A percentile compares a stretch with the other conserved stretches of the same genome.
phyloP scores from a whole-genome alignment of 2,888 invertebrate species.

The Alentia gelatinosa region DNA sequence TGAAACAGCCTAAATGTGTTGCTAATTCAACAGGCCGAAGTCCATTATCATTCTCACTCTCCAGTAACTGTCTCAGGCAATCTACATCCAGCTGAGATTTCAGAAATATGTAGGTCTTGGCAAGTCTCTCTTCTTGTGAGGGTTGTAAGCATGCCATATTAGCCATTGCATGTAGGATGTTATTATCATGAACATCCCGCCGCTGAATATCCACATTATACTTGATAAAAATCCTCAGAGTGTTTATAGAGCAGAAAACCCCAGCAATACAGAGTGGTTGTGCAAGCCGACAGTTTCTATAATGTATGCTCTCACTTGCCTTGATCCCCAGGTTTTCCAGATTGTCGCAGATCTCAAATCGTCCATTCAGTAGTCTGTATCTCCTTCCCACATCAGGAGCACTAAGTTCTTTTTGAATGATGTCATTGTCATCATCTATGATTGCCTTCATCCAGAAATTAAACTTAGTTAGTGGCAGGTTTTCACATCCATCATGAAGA shows the following conservation, averaged over 20 bases:
- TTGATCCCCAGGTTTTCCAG: background rate
- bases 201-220: slow-evolving; percentile 15
- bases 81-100: background rate
- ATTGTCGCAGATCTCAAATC: background rate
- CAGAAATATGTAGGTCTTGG: slow-evolving; percentile 5
- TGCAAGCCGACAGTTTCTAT: background rate
- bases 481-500: no score
- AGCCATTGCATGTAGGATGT: slow-evolving; percentile 53
- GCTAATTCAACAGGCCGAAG: slow-evolving; percentile 57
- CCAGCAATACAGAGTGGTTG: slow-evolving; percentile 34
- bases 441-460: background rate
- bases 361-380: background rate
- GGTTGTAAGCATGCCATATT: background rate
- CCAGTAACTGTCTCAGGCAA: background rate
- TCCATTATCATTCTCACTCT: slow-evolving; percentile 31
- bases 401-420: background rate
- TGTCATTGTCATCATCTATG: background rate
- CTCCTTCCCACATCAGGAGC: background rate
- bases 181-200: slow-evolving; percentile 34
- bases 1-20: slow-evolving; percentile 10
- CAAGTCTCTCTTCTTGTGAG: background rate
- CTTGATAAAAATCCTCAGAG: slow-evolving; percentile 16
- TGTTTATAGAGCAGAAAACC: background rate
- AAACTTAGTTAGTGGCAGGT: no score
- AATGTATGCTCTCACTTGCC: background rate